A percentile compares a stretch with the other conserved stretches of the same genome.
Conservation (phyloP, 2,113 vertebrate genomes). For the Gallinago undulata region DNA sequence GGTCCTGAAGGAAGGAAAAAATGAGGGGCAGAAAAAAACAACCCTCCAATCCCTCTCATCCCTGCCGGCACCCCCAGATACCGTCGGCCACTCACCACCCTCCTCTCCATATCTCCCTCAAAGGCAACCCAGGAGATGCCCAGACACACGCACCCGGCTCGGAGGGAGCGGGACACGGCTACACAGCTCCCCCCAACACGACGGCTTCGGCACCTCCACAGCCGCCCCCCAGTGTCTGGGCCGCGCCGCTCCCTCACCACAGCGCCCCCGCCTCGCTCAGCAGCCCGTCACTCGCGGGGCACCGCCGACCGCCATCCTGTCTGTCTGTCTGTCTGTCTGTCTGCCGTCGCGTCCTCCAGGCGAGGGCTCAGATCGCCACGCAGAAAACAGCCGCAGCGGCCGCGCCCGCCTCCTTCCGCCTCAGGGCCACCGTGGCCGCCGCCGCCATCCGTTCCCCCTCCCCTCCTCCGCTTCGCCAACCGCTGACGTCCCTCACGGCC, state of each 20-base stretch:
- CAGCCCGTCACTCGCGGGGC: neutral
- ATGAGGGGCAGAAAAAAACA: fast-evolving
- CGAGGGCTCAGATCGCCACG: neutral
- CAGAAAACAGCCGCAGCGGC: neutral
- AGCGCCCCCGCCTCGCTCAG: neutral
- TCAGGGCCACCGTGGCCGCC: neutral
- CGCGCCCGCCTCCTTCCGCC: neutral
- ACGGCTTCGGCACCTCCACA: neutral
- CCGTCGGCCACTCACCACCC: neutral
- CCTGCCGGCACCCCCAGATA: too few species aligned
- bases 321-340: too few species aligned
- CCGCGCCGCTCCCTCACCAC: neutral
- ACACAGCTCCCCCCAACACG: too few species aligned
- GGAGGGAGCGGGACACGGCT: neutral
- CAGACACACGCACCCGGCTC: too few species aligned
- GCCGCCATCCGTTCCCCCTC: neutral
- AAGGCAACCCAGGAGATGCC: too few species aligned
- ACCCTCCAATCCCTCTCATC: too few species aligned
- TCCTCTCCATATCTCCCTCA: too few species aligned
- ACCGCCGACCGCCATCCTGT: neutral
- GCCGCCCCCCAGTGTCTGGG: neutral
- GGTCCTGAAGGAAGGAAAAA: too few species aligned
- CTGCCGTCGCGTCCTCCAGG: neutral
- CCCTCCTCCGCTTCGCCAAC: neutral
- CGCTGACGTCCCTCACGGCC: neutral